Evolutionary conservation across 2,888 invertebrate species (phyloP), one percentile per base, ranked within the genome.

Genomic region (Eupithecia subumbrata): DNA sequence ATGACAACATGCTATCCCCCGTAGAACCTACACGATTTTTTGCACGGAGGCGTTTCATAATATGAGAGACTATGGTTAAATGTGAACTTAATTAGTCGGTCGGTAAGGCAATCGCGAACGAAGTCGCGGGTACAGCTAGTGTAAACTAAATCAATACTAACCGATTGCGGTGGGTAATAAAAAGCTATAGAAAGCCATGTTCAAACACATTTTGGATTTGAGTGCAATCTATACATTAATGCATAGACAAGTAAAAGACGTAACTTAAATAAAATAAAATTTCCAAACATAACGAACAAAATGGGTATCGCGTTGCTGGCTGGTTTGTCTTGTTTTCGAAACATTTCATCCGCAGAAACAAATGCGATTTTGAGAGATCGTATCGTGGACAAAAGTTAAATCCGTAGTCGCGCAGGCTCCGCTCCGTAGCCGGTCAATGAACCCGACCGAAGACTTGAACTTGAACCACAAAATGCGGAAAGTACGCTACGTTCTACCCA

Each of bases 381-480:
- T 69, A 70, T 68, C 71, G 74, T 81, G 83, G 69, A 78, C 71
- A 77, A 85, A 87, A 85, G 82, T 82, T 83, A 85, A 84, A 83
- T 84, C 81, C 76, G 80, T 71, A 74, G 74, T 84, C 86, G 91
- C 90, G 90, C 90, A 91, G 90, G 89, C 89, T 87, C 88, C 82
- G 85, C 88, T 87, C 88, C 82, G 85, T 80, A 85, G 82, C 85
- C 90, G 92, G 91, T 91, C 92, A 92, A 91, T 92, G 91, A 92
- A 90, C 92, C 77, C 84, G 80, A 77, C 82, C 84, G 84, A 87
- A 89, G 88, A 91, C 90, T 91, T 93, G 92, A 93, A 93, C 93
- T 93, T 93, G 92, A 94, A 92, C 91, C 89, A 90, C 85, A 90
- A 88, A 84, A 82, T 82, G 67, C 63, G 66, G 56, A 74, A 63